Percentiles rank a stretch among this genome's conserved stretches.
phyloP scores from a whole-genome alignment of 2,888 invertebrate species.

The Nasonovia ribisnigri region DNA sequence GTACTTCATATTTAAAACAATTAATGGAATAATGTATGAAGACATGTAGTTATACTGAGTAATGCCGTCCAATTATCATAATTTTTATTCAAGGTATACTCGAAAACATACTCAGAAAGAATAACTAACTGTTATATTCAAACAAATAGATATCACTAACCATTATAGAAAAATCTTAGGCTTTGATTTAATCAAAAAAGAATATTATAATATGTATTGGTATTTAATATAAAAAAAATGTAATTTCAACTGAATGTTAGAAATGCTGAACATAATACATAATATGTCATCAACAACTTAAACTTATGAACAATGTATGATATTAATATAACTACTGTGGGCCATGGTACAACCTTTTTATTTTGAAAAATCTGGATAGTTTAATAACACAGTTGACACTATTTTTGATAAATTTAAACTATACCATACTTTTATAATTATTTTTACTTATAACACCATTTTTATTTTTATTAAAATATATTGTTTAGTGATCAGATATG shows the following conservation, averaged over 20 bases:
- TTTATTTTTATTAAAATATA: not conserved
- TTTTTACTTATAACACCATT: not conserved
- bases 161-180: constrained; percentile 19
- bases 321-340: not conserved
- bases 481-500: not conserved
- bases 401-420: not conserved
- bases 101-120: not conserved
- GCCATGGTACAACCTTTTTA: not conserved
- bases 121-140: constrained; percentile 25
- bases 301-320: not conserved
- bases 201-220: not conserved
- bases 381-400: not conserved
- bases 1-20: not conserved
- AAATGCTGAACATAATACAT: not conserved
- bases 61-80: not conserved
- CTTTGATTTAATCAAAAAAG: constrained; percentile 23
- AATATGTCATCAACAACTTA: not conserved
- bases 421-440: not conserved
- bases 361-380: not conserved
- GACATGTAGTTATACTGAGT: not conserved
- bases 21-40: not conserved
- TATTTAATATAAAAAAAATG: constrained; percentile 21
- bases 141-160: constrained; percentile 52
- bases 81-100: not conserved
- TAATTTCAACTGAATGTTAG: not conserved